Evolutionary conservation across 2,113 vertebrate species (phyloP).

Genomic region (Callorhinus ursinus): DNA sequence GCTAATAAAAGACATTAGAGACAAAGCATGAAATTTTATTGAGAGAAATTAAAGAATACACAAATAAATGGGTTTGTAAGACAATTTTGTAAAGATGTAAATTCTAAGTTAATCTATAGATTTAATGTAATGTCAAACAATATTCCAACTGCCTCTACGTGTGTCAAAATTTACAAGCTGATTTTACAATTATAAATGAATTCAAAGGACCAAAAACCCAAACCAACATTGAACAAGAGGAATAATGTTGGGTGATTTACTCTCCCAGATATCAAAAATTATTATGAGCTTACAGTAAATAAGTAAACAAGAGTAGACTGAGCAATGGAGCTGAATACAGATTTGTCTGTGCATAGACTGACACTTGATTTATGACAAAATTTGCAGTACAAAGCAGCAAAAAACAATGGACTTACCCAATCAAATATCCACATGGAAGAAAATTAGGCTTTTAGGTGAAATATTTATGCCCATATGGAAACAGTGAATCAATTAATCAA

Average conservation of each 20-base stretch:
- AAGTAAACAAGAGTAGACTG: not conserved
- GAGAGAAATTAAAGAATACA: constrained; percentile 37
- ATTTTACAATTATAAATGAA: constrained; percentile 48
- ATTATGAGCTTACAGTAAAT: not conserved
- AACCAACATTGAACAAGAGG: constrained; percentile 7
- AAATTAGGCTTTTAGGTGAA: constrained; percentile 8
- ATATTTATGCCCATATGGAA: constrained; percentile 18
- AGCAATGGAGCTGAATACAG: not conserved
- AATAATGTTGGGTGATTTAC: constrained; percentile 46
- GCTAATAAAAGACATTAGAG: not conserved
- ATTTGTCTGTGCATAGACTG: not conserved
- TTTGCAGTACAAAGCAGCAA: not conserved
- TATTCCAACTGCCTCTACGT: not conserved
- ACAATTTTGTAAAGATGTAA: not conserved
- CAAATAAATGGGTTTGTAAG: not conserved
- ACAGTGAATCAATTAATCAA: constrained; percentile 4
- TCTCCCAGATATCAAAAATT: not conserved
- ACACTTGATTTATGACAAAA: not conserved
- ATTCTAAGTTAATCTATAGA: not conserved
- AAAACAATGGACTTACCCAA: not conserved
- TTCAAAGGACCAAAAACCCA: not conserved
- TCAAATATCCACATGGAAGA: not conserved
- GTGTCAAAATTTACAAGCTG: constrained; percentile 42
- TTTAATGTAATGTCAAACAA: not conserved
- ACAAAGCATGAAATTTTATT: not conserved